Evolutionary conservation across 2,888 invertebrate genomes (phyloP).

Genomic region (Melieria crassipennis): DNA sequence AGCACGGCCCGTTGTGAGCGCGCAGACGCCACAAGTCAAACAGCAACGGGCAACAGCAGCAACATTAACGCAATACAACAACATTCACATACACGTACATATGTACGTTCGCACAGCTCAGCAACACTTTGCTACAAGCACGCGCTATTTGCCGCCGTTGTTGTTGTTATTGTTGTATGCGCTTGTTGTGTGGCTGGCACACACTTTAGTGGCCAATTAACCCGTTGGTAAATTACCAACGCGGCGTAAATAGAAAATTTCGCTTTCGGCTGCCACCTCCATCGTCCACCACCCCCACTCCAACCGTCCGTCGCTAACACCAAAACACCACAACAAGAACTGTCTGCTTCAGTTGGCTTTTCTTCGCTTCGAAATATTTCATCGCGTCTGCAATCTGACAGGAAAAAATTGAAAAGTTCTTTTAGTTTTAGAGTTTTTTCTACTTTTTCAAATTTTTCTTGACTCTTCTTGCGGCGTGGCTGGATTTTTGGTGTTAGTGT

Average conservation of each 20-base stretch:
- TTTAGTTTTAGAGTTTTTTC: background rate
- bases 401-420: background rate
- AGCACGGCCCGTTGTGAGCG: background rate
- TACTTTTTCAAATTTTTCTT: background rate
- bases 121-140: background rate
- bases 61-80: conserved; percentile 13
- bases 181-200: background rate
- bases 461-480: background rate
- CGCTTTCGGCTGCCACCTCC: background rate
- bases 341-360: no score
- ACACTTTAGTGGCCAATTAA: conserved; percentile 18
- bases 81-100: background rate
- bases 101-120: background rate
- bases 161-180: conserved; percentile 3
- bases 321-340: no score
- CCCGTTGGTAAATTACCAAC: background rate
- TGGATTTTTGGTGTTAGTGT: background rate
- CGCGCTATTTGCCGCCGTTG: background rate
- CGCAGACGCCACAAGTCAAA: conserved; percentile 21
- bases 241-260: background rate
- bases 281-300: no score
- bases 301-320: no score
- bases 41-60: conserved; percentile 17
- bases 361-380: no score
- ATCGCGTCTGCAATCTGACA: no score